phyloP scores from a whole-genome alignment of 1,140 invertebrate species.

The Drosophila hydei region DNA sequence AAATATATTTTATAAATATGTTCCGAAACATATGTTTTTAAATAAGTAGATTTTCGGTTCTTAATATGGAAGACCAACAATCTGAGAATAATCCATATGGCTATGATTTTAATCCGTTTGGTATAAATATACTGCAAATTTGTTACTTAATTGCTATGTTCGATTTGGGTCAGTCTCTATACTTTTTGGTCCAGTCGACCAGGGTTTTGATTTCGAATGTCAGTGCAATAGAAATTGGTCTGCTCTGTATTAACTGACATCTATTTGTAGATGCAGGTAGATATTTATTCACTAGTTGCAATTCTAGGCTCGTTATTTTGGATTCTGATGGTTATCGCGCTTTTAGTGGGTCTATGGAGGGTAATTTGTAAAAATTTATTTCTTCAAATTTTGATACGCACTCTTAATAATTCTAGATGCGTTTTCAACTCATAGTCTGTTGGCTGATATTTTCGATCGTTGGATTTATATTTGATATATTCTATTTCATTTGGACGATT shows the following conservation, averaged over 20 bases:
- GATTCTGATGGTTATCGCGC: conserved; percentile 28
- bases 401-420: no score
- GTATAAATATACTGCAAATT: conserved; percentile 14
- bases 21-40: not conserved
- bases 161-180: conserved; percentile 50
- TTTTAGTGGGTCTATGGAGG: conserved; percentile 45
- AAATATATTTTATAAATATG: conserved; percentile 34
- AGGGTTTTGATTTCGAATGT: conserved; percentile 1
- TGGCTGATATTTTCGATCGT: conserved; percentile 49
- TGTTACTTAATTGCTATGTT: conserved; percentile 38
- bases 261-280: conserved; percentile 14
- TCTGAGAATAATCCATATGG: not conserved
- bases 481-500: conserved; percentile 39
- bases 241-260: not conserved
- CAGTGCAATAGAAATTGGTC: not conserved
- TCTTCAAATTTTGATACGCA: no score
- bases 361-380: no score
- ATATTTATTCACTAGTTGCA: conserved; percentile 16
- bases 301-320: conserved; percentile 38
- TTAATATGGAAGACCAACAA: conserved; percentile 3
- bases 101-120: not conserved
- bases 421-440: conserved; percentile 6
- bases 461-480: conserved; percentile 28
- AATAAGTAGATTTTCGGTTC: not conserved
- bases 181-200: conserved; percentile 21